Base-by-base conservation (phyloP, 2,888 invertebrate genomes). In the Ectemnius lituratus region DNA sequence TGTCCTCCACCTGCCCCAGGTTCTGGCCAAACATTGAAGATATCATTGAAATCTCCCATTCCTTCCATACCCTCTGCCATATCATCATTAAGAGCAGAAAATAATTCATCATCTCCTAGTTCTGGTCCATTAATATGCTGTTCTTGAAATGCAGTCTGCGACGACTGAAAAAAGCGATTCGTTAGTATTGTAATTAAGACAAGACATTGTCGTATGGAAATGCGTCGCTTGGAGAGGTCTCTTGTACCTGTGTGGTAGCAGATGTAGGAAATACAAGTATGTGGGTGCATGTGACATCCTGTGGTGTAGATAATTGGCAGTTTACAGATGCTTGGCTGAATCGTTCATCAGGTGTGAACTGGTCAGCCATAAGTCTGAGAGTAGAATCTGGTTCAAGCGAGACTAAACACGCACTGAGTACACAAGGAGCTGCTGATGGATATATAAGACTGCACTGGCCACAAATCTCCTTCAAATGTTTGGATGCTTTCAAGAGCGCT, bases 241-340 rank as follows among this genome's bases (percentile, higher is more conserved):
- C 46, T n/a, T n/a, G 85, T 89, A 96, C 96, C 94, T 97, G 97
- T 73, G 98, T 97, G 70, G 97, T 97, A 58, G 98, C 98, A 75
- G 97, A 98, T 56, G 98, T 99, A 63, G 99, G 99, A 92, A 99
- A 99, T 84, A 99, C 99, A 84, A 99, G 94, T 84, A 99, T 99
- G 91, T 99, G 99, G 73, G 99, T 99, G 90, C 97, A 97, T 70
- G 98, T 97, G 78, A 98, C 97, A 92, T 99, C 99, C 80, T 98
- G 95, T 5, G 99, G 99, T 74, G 99, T 99, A 85, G 97, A 97
- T 86, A 99, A 93, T 82, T 96, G 96, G 88, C 96, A 96, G 91
- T 97, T 97, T 88, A 97, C 96, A 73, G 96, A 95, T 82, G 95
- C 95, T 90, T 96, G 96, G 80, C 95, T 95, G 92, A 97, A 97